These are phyloP conservation scores for Peromyscus polionotus DNA, from an alignment of 2,113 vertebrate genomes.

Conservation along the genomic window DNA sequence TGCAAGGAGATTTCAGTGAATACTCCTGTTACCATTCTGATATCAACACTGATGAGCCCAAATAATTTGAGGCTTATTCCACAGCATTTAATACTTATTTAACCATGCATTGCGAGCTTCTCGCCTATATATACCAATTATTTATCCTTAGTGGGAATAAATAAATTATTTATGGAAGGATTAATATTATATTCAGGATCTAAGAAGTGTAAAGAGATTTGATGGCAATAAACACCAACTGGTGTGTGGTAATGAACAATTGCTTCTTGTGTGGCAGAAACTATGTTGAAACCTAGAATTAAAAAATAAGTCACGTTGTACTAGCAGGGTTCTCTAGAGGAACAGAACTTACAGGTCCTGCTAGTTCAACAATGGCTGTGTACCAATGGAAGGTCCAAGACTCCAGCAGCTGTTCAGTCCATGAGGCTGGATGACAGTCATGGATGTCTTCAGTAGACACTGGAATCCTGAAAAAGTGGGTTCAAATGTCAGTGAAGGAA, in stretches of 20 bases:
- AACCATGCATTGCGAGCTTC: neutral
- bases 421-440: neutral
- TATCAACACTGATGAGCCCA: neutral
- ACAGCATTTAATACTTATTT: neutral
- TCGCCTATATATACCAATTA: neutral
- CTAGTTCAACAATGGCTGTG: neutral
- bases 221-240: neutral
- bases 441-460: neutral
- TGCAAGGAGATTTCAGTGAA: neutral
- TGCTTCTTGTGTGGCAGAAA: neutral
- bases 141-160: neutral
- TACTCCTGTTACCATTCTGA: neutral
- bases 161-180: constrained; percentile 48
- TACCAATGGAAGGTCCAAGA: neutral
- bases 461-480: neutral
- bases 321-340: neutral
- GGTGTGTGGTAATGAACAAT: neutral
- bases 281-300: neutral
- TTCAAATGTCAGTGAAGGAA: neutral
- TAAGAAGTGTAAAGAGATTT: constrained; percentile 7
- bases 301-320: neutral
- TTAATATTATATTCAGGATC: constrained; percentile 33
- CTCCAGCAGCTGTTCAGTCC: neutral
- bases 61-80: neutral
- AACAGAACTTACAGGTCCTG: neutral